These are phyloP conservation scores for Scytalopus superciliaris DNA, from an alignment of 2,113 vertebrate species.

Conservation along the genomic window DNA sequence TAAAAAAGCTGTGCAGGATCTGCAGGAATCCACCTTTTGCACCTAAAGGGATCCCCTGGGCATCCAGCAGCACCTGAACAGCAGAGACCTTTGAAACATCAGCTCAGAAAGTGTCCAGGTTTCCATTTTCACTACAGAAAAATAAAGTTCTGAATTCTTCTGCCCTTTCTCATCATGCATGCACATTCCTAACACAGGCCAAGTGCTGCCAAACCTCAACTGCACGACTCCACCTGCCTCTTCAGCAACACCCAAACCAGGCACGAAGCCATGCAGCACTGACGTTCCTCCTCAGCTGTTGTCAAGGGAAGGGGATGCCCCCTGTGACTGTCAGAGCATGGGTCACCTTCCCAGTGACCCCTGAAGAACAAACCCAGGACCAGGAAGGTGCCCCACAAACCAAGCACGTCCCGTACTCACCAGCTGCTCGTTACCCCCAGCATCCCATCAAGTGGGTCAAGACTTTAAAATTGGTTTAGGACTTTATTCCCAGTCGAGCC, in stretches of 20 bases:
- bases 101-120: background rate
- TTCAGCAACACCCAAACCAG: background rate
- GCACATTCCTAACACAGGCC: background rate
- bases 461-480: background rate
- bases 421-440: background rate
- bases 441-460: background rate
- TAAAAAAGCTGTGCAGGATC: background rate
- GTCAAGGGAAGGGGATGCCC: background rate
- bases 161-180: background rate
- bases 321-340: background rate
- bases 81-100: background rate
- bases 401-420: rapidly evolving
- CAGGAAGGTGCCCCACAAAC: background rate
- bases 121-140: background rate
- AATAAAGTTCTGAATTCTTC: background rate
- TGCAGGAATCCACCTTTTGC: background rate
- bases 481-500: background rate
- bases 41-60: background rate
- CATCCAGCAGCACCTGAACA: background rate
- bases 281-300: background rate
- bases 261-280: rapidly evolving
- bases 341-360: rapidly evolving
- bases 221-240: background rate
- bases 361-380: background rate
- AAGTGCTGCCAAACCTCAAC: background rate